Percentiles rank a stretch among this genome's conserved stretches.
Conservation (phyloP, 2,113 vertebrate species). For the Chamaetylas fuelleborni region DNA sequence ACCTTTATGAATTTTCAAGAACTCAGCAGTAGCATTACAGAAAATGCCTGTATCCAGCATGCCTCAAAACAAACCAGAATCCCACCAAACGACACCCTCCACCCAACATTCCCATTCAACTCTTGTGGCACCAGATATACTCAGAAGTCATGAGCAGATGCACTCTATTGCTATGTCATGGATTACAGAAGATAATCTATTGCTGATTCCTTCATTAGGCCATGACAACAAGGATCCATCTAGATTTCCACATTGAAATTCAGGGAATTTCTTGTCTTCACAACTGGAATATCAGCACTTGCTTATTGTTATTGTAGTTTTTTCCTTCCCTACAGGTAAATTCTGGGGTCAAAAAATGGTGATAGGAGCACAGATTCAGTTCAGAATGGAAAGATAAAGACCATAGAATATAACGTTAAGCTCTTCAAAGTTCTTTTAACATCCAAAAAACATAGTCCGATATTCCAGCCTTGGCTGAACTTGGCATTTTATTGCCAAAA, state of each 20-base stretch:
- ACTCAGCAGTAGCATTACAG: background rate
- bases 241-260: background rate
- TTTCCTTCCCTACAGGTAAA: background rate
- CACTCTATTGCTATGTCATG: background rate
- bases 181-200: background rate
- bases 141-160: background rate
- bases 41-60: background rate
- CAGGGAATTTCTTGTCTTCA: background rate
- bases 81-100: background rate
- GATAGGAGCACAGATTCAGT: no score
- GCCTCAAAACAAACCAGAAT: background rate
- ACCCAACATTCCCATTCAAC: background rate
- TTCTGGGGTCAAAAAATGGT: background rate
- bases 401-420: background rate
- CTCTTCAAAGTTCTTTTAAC: background rate
- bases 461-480: background rate
- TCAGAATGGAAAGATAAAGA: background rate
- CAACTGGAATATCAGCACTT: background rate
- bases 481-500: background rate
- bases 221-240: background rate
- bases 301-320: background rate
- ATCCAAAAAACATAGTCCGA: background rate
- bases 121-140: background rate
- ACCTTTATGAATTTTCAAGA: background rate
- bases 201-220: background rate